Evolutionary conservation across 2,888 invertebrate genomes (phyloP).

Genomic region (Cosmorhoe ocellata): DNA sequence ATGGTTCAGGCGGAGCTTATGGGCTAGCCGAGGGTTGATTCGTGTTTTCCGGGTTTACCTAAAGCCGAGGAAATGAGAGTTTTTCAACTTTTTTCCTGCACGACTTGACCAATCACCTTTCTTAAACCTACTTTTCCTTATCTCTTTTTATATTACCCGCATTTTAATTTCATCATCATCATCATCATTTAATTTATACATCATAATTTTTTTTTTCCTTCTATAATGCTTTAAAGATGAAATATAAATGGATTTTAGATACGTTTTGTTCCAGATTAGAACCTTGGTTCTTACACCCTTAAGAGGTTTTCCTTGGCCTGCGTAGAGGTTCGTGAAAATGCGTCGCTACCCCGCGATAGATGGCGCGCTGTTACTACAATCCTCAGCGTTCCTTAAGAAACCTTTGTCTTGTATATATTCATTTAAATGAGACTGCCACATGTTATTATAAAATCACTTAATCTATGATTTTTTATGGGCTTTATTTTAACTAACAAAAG

Average conservation of each 20-base stretch:
- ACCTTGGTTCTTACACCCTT: conserved; percentile 38
- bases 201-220: too few species aligned
- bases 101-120: conserved; percentile 30
- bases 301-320: conserved; percentile 31
- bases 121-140: neutral
- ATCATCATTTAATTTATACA: too few species aligned
- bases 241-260: neutral
- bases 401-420: too few species aligned
- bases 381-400: neutral
- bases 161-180: neutral
- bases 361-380: conserved; percentile 58
- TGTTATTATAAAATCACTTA: too few species aligned
- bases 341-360: conserved; percentile 71
- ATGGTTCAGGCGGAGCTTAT: conserved; percentile 75
- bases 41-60: conserved; percentile 64
- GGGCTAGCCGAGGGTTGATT: conserved; percentile 70
- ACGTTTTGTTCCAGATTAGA: conserved; percentile 1
- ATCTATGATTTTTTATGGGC: too few species aligned
- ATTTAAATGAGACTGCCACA: too few species aligned
- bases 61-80: conserved; percentile 46
- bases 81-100: conserved; percentile 35
- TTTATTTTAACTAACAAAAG: too few species aligned
- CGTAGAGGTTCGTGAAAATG: conserved; percentile 25
- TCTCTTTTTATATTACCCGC: neutral
- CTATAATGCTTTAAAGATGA: neutral